Base-by-base conservation (phyloP, 2,888 invertebrate species). In the Cerastis leucographa region DNA sequence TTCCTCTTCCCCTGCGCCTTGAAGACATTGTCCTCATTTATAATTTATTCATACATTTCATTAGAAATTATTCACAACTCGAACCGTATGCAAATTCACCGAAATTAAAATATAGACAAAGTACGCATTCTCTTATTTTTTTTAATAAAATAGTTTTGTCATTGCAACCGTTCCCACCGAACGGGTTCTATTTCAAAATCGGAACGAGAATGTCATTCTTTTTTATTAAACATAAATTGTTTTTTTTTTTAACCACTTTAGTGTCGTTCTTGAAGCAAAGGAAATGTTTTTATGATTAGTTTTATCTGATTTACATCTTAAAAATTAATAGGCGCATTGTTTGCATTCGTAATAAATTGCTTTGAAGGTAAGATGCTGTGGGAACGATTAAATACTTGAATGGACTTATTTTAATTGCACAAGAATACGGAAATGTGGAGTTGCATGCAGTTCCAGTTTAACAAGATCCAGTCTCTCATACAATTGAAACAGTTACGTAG, bases 31-130 rank as follows among this genome's bases (percentile, higher is more conserved):
- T 95, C 90, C 92, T 90, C 77, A 78, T 86, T 89, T 85, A 91
- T 95, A 96, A 96, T 96, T 94, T 94, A 96, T 96, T 95, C 95
- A 95, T 92, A 91, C 91, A 93, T 94, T 94, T 93, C 92, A 93
- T 94, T 93, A 94, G 90, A 94, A 94, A 92, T 92, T 91, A 94
- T 92, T 92, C 90, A 91, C 89, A 90, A 89, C 89, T 88, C 90
- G 89, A 90, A 89, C 87, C 91, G 88, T 91, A 96, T 96, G 95
- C 95, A 96, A 96, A 96, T 95, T 78, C 80, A 81, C 78, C 84
- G 71, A 94, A 93, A 94, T 95, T 93, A 94, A 94, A 94, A 92
- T 88, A 93, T 92, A 95, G 95, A 96, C 95, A 95, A 95, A 91
- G 91, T 87, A 86, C 22, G 74, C 80, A 83, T 84, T 86, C 83